Conservation (phyloP, 2,888 invertebrate species). For the Kuschelorhynchus macadamiae region DNA sequence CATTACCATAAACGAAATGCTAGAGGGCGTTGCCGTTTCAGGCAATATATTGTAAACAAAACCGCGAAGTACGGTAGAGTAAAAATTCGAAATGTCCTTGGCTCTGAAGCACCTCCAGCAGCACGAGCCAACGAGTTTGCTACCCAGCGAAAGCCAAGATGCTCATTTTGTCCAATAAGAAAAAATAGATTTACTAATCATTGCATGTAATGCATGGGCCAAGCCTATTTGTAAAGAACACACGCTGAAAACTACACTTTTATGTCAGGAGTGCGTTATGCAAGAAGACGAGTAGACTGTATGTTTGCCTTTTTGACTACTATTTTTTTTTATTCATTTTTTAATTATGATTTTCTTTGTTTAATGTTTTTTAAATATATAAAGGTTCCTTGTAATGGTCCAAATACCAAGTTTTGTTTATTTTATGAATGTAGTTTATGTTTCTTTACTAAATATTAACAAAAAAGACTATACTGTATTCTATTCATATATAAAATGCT, state of each 20-base stretch:
- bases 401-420: neutral
- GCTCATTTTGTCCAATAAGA: no score
- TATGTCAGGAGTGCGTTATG: constrained; percentile 1
- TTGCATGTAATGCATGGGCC: neutral
- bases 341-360: no score
- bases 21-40: no score
- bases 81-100: constrained; percentile 11
- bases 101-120: constrained; percentile 13
- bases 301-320: neutral
- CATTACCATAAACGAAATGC: no score
- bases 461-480: no score
- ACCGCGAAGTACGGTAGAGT: neutral
- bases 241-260: neutral
- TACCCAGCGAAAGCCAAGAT: no score
- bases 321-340: neutral
- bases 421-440: no score
- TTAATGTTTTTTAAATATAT: neutral
- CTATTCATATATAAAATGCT: no score
- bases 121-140: constrained; percentile 7
- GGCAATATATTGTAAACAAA: no score
- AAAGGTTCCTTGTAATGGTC: neutral
- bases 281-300: neutral
- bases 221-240: constrained; percentile 17
- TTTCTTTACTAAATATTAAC: no score
- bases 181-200: constrained; percentile 6